Base-by-base conservation (phyloP, 1,140 invertebrate genomes). In the Lepidotrigona ventralis region DNA sequence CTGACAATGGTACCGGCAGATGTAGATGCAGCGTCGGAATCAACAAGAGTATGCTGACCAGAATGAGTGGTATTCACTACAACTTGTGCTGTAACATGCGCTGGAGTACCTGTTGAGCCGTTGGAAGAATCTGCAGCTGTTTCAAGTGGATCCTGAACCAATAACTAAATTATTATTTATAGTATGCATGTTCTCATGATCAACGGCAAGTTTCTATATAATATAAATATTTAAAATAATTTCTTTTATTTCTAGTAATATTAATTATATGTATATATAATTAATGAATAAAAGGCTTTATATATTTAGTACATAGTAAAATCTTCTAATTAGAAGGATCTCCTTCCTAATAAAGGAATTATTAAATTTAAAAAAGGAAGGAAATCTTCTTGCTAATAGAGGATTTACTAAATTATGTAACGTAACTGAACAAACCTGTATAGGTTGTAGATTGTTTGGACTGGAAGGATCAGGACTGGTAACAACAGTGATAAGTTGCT, bases 81-180 rank as follows among this genome's bases (percentile, higher is more conserved):
- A 73, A 95, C 94, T 88, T 94, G 94, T 76, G 94, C 94, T 69
- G 94, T 95, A 83, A 95, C 94, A 89, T 95, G 94, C 56, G 93
- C 91, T 70, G 93, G 84, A 46, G 94, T 92, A 87, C 93, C 91
- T 84, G 94, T 92, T 54, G 93, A 94, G 71, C 94, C 93, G 87
- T 94, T 94, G 76, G 94, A 94, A 56, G 93, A 94, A 88, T 94
- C 94, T 88, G 91, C 93, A 66, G 93, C 91, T 86, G 88, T 91
- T 85, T 94, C 94, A 60, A 94, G 88, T 26, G 90, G 85, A 90
- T 94, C 93, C 85, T 94, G 93, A 69, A 94, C 93, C 77, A 94
- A 90, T 51, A 94, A 90, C 93, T 94, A 85, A 79, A 90, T 87
- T 79, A 91, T 88, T 89, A 86, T 89, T 87, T 76, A 87, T 87